These are phyloP conservation scores for Palythoa grandiflora DNA, from an alignment of 92 coral and sea anemone genomes.

Conservation along the genomic window DNA sequence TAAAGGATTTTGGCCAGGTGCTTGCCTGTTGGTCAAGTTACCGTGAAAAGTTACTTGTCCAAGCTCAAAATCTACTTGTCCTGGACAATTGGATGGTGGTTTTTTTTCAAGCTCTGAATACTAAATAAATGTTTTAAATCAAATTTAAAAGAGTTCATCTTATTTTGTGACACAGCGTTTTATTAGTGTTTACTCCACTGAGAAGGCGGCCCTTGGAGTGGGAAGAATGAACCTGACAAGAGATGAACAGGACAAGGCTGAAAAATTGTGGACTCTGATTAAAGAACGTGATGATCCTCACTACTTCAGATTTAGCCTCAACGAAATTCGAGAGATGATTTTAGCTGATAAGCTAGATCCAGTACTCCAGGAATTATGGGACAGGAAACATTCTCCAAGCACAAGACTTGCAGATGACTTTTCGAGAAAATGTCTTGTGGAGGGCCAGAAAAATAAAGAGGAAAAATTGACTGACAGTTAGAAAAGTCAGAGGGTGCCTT, in stretches of 20 bases:
- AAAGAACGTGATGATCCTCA: constrained; percentile 47
- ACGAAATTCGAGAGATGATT: constrained; percentile 85
- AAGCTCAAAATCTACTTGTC: too few relatives aligned
- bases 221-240: constrained; percentile 66
- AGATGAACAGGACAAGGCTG: constrained; percentile 67
- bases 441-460: constrained; percentile 30
- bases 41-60: too few relatives aligned
- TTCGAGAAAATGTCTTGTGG: constrained; percentile 63
- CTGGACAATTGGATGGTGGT: too few relatives aligned
- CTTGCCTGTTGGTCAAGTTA: too few relatives aligned
- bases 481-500: background rate
- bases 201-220: constrained; percentile 68
- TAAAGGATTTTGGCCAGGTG: too few relatives aligned
- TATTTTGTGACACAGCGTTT: constrained; percentile 60
- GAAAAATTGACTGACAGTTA: background rate
- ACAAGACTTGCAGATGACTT: constrained; percentile 53
- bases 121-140: background rate
- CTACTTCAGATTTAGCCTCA: constrained; percentile 67
- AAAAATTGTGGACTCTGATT: constrained; percentile 74
- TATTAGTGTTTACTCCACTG: constrained; percentile 75
- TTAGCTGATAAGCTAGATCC: constrained; percentile 70
- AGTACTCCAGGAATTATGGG: constrained; percentile 70
- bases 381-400: constrained; percentile 50
- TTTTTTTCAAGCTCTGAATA: too few relatives aligned
- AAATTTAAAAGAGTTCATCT: background rate